phyloP scores from a whole-genome alignment of 2,113 vertebrate species.

The Dascyllus trimaculatus region DNA sequence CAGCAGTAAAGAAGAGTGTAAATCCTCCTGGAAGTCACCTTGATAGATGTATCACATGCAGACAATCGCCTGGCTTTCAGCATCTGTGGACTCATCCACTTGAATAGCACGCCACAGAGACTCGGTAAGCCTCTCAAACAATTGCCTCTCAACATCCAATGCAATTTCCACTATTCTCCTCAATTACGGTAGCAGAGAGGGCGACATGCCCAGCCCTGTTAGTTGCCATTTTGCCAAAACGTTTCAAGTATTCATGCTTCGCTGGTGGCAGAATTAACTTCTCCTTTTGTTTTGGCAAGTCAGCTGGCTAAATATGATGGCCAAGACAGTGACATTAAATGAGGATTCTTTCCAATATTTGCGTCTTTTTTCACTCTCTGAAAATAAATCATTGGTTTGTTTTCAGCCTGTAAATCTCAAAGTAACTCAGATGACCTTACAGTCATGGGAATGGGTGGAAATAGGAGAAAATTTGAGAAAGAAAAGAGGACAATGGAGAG shows the following conservation, averaged over 20 bases:
- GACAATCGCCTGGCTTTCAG: conserved; percentile 33
- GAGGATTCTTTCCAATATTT: not conserved
- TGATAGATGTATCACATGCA: conserved; percentile 42
- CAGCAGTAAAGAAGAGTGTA: conserved; percentile 20
- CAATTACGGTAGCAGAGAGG: conserved; percentile 45
- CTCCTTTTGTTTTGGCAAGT: conserved; percentile 24
- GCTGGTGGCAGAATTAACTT: conserved; percentile 28
- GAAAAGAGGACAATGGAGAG: not conserved
- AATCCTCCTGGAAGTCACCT: conserved; percentile 43
- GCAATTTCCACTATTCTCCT: conserved; percentile 48
- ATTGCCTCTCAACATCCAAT: conserved; percentile 54
- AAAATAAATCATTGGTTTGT: not conserved
- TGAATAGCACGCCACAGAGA: conserved; percentile 41
- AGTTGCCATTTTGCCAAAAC: conserved; percentile 44
- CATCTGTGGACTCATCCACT: conserved; percentile 54
- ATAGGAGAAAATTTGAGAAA: not conserved
- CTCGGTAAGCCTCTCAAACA: conserved; percentile 62
- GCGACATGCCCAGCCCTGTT: conserved; percentile 52
- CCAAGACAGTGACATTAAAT: no score
- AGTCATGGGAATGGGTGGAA: not conserved
- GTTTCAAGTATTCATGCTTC: conserved; percentile 28
- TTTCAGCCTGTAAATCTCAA: not conserved
- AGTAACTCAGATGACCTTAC: not conserved
- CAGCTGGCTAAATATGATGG: not conserved
- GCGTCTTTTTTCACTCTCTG: not conserved